These are phyloP conservation scores for Anthoptus insignis DNA, from an alignment of 2,888 invertebrate genomes.

Conservation along the genomic window DNA sequence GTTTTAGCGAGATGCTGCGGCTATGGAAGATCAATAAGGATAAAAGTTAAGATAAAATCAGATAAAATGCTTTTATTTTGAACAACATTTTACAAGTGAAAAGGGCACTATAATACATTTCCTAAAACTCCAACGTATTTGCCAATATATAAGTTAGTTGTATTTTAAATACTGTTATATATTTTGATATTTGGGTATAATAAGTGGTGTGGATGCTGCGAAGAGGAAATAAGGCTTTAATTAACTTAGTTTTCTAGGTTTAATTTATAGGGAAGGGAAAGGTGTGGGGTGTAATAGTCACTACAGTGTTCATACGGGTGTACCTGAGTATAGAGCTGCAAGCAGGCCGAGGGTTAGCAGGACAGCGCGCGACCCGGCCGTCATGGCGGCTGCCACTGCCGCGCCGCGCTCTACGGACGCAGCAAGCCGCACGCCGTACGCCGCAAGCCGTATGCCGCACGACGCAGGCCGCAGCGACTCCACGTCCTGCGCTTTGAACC, in stretches of 20 bases:
- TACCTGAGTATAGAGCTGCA: conserved; percentile 81
- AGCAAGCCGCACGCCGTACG: conserved; percentile 48
- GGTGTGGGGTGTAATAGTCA: background rate
- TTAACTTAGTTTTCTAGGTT: background rate
- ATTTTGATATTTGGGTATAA: background rate
- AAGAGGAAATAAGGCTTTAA: background rate
- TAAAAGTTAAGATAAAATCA: conserved; percentile 15
- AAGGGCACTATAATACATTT: background rate
- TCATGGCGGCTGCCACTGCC: conserved; percentile 82
- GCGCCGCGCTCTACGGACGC: conserved; percentile 56
- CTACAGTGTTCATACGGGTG: conserved; percentile 9
- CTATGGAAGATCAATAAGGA: conserved; percentile 51
- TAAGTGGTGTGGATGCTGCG: conserved; percentile 11
- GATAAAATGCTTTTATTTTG: background rate
- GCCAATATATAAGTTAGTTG: background rate
- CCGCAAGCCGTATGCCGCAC: conserved; percentile 50
- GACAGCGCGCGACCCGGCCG: conserved; percentile 78
- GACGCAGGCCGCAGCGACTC: conserved; percentile 41
- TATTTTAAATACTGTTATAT: background rate
- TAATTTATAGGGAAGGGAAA: background rate
- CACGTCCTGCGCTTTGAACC: conserved; percentile 43
- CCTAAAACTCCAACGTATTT: background rate
- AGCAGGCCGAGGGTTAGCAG: conserved; percentile 70
- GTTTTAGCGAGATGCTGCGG: conserved; percentile 50
- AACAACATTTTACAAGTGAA: too few relatives aligned